Evolutionary conservation across 2,113 vertebrate species (phyloP), one percentile per base, ranked within the genome.

Genomic region (Gavialis gangeticus): DNA sequence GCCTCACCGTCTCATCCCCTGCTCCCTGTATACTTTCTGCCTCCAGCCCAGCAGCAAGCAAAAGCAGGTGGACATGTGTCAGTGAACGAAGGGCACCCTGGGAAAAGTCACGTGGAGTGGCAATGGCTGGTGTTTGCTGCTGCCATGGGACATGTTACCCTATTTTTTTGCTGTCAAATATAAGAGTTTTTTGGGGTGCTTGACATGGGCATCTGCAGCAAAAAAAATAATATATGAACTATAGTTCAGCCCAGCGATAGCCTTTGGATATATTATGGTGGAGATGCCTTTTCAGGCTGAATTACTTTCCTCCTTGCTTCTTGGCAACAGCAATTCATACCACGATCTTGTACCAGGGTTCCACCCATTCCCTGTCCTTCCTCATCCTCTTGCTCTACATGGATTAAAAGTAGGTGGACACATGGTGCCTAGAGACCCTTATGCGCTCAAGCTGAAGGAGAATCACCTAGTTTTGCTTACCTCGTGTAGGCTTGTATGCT

Each of bases 401-500:
- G 59, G 11, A 12, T 81, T 54, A 93, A 56, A 24, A 56, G 62
- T 5, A 21, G 16, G 12, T n/a, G 16, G 82, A 46, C 67, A 76
- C 1, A 2, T 92, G 60, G 19, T 62, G 77, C 21, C 66, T 57
- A 24, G 19, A 58, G n/a, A 66, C 30, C 54, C 55, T 80, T 57
- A 12, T 81, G 30, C 28, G 25, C 22, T 90, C 56, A 63, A 67
- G 60, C n/a, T 60, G 64, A 75, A 93, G 86, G 88, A 25, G 56
- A 75, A 90, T 76, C 90, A 24, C 28, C 10, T 81, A 0, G 0
- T 14, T 5, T 2, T n/a, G 16, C 66, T 63, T 78, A 55, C 18
- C 0, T 0, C 58, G n/a, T 60, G 75, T 76, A 37, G 81, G 15
- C 54, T 93, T 1, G 1, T 77, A 30, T 66, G 78, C 2, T 58